Evolutionary conservation across 1,140 invertebrate genomes (phyloP).

Genomic region (Harlomillsia oculata): DNA sequence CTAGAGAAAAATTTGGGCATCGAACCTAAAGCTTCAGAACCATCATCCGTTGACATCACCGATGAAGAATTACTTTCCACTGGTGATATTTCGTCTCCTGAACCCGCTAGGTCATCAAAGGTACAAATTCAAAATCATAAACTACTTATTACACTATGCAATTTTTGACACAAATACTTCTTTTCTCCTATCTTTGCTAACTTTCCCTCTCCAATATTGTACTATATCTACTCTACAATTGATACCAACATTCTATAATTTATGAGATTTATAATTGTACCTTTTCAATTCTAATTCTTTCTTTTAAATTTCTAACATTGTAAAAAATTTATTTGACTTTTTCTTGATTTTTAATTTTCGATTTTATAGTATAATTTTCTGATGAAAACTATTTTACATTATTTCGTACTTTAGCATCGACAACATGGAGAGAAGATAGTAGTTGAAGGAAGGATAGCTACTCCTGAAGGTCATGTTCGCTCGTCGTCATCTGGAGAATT

Average conservation of each 20-base stretch:
- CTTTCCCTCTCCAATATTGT: too few relatives aligned
- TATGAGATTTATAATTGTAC: too few relatives aligned
- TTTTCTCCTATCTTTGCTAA: too few relatives aligned
- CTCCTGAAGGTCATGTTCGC: constrained; percentile 19
- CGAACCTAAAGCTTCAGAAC: constrained; percentile 40
- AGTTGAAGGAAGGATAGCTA: not conserved
- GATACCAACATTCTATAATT: too few relatives aligned
- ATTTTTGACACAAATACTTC: too few relatives aligned
- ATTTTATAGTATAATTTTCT: too few relatives aligned
- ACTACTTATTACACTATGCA: too few relatives aligned
- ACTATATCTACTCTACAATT: too few relatives aligned
- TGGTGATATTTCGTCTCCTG: constrained; percentile 55
- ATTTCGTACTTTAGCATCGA: not conserved
- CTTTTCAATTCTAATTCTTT: too few relatives aligned
- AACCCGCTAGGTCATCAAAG: constrained; percentile 42
- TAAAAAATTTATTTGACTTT: too few relatives aligned
- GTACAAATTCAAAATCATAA: constrained; percentile 8
- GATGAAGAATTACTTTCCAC: constrained; percentile 57
- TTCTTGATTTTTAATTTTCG: too few relatives aligned
- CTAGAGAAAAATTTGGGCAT: constrained; percentile 20
- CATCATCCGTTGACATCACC: constrained; percentile 55
- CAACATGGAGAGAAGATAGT: not conserved
- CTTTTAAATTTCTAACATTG: too few relatives aligned
- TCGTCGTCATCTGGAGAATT: constrained; percentile 32
- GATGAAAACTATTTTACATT: not conserved